Evolutionary conservation across 2,797 vertebrate species (phyloP).

Genomic region (Simalia tracyae): DNA sequence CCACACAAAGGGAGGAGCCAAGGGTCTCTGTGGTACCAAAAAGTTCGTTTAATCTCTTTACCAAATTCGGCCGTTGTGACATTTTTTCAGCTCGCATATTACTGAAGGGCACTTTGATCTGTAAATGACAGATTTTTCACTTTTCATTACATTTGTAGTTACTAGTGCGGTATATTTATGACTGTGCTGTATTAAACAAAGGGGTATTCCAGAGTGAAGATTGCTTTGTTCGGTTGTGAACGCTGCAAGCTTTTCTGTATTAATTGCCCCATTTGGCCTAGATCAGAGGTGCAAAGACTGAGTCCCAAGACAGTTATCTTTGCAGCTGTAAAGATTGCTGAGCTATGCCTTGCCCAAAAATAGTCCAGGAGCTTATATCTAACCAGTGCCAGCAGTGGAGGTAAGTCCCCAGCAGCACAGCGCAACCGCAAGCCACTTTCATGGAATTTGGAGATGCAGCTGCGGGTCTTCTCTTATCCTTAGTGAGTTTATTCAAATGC

Average conservation of each 20-base stretch:
- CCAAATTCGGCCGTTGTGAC: no score
- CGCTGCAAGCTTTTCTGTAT: not conserved
- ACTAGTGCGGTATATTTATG: not conserved
- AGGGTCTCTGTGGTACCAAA: no score
- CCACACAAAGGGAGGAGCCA: no score
- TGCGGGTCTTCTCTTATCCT: no score
- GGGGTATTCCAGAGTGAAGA: accelerated
- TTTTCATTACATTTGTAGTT: not conserved
- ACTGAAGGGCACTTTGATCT: not conserved
- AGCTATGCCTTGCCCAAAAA: not conserved
- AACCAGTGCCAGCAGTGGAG: not conserved
- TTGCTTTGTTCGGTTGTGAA: not conserved
- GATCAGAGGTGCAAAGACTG: no score
- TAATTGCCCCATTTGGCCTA: not conserved
- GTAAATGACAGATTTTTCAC: not conserved
- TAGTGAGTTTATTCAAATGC: no score
- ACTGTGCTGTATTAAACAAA: not conserved
- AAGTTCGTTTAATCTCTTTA: no score
- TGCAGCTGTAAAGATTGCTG: no score
- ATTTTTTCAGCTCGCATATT: no score
- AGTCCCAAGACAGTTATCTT: no score
- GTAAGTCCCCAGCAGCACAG: not conserved
- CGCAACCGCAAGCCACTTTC: no score
- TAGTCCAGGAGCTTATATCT: not conserved
- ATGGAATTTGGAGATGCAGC: no score